Conservation (phyloP, 2,888 invertebrate genomes). For the Microctonus brassicae region DNA sequence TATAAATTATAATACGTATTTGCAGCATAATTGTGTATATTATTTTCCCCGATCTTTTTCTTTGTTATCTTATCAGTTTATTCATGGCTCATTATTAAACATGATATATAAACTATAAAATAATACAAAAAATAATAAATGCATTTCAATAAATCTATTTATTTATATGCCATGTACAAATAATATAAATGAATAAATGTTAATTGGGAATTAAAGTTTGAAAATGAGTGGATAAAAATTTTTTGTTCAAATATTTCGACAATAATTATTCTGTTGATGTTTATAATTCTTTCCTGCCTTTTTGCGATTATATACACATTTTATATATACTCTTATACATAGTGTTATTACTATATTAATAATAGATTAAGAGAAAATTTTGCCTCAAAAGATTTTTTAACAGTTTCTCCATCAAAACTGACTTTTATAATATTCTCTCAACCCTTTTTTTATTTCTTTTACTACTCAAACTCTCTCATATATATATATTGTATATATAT, state of each 20-base stretch:
- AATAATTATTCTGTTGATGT: too few species aligned
- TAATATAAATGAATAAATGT: conserved; percentile 24
- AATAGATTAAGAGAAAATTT: conserved; percentile 59
- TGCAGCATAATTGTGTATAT: neutral
- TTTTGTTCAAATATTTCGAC: too few species aligned
- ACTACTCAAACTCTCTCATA: neutral
- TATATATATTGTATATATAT: neutral
- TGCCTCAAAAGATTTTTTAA: conserved; percentile 62
- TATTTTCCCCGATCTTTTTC: neutral
- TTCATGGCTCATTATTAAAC: conserved; percentile 11
- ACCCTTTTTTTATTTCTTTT: neutral
- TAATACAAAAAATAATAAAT: conserved; percentile 15
- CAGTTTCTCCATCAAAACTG: conserved; percentile 51
- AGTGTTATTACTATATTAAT: conserved; percentile 52
- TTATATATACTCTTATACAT: neutral
- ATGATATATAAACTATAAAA: conserved; percentile 19
- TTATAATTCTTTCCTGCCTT: too few species aligned
- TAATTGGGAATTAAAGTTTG: conserved; percentile 43
- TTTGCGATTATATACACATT: too few species aligned
- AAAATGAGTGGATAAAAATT: too few species aligned
- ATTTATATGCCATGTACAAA: conserved; percentile 25
- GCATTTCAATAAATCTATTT: conserved; percentile 5
- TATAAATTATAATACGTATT: neutral
- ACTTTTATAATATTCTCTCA: conserved; percentile 25
- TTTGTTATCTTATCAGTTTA: neutral